These are phyloP conservation scores for Labeo calbasu DNA, from an alignment of 2,797 vertebrate genomes.

Conservation along the genomic window DNA sequence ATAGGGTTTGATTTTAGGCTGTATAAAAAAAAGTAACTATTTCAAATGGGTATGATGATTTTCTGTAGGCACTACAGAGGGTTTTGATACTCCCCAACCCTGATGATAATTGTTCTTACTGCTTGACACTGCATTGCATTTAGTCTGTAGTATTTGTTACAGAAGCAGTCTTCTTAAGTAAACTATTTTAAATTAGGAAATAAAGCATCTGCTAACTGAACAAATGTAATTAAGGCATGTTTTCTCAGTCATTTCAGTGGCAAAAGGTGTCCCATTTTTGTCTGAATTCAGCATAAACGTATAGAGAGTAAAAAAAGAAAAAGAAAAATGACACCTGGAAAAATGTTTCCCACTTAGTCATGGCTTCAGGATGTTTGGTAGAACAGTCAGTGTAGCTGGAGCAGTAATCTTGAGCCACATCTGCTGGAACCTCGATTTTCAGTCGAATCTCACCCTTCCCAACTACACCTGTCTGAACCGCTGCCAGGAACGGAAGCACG, in stretches of 20 bases:
- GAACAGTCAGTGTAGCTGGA: conserved; percentile 75
- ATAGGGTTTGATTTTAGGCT: too few relatives aligned
- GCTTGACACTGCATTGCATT: background rate
- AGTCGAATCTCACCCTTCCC: conserved; percentile 71
- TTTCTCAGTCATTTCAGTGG: background rate
- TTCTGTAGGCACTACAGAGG: too few relatives aligned
- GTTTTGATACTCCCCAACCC: too few relatives aligned
- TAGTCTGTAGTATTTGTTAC: background rate
- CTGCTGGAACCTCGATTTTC: conserved; percentile 73
- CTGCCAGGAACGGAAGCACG: conserved; percentile 85
- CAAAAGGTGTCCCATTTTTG: background rate
- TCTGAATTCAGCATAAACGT: background rate
- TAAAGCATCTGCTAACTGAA: background rate
- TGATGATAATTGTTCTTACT: background rate
- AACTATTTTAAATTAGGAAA: background rate
- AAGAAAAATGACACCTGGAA: conserved; percentile 77
- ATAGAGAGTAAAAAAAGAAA: background rate
- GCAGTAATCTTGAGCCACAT: conserved; percentile 75
- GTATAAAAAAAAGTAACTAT: too few relatives aligned
- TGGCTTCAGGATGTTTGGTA: conserved; percentile 66
- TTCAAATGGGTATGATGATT: too few relatives aligned
- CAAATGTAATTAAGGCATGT: background rate
- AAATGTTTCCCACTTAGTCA: conserved; percentile 83
- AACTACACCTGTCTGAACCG: conserved; percentile 80
- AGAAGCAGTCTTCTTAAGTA: background rate